Evolutionary conservation across 2,113 vertebrate species (phyloP).

Genomic region (Lampris megalopsis): DNA sequence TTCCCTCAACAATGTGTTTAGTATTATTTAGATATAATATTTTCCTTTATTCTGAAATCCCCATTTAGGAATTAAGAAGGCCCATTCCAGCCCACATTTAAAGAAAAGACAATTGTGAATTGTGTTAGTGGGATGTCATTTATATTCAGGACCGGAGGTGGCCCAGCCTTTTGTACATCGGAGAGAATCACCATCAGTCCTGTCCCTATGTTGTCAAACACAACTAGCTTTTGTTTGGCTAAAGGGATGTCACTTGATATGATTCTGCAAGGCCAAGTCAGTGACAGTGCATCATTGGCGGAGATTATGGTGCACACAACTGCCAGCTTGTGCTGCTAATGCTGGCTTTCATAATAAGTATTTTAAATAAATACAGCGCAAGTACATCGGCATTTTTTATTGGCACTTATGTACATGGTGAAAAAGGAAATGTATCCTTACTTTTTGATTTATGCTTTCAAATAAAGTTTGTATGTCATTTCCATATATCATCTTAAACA

Average conservation of each 20-base stretch:
- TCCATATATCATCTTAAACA: too few relatives aligned
- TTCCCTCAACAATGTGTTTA: neutral
- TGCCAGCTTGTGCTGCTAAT: too few relatives aligned
- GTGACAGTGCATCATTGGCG: too few relatives aligned
- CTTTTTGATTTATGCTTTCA: too few relatives aligned
- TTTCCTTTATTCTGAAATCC: neutral
- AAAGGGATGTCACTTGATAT: slow-evolving; percentile 15
- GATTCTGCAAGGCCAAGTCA: neutral
- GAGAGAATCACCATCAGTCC: slow-evolving; percentile 29
- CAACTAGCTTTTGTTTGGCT: slow-evolving; percentile 50
- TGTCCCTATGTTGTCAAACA: slow-evolving; percentile 45
- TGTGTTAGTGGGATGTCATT: slow-evolving; percentile 18
- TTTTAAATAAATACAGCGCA: too few relatives aligned
- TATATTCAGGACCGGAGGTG: slow-evolving; percentile 25
- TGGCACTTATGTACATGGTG: too few relatives aligned
- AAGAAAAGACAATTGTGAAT: neutral
- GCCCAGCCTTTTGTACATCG: slow-evolving; percentile 18
- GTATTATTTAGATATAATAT: neutral
- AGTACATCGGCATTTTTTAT: too few relatives aligned
- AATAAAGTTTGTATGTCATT: too few relatives aligned
- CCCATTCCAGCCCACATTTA: neutral
- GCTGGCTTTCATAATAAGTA: too few relatives aligned
- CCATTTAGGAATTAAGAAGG: neutral
- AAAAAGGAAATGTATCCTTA: too few relatives aligned
- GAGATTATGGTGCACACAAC: too few relatives aligned